phyloP scores from a whole-genome alignment of 2,113 vertebrate genomes.

The Bostrychus sinensis region DNA sequence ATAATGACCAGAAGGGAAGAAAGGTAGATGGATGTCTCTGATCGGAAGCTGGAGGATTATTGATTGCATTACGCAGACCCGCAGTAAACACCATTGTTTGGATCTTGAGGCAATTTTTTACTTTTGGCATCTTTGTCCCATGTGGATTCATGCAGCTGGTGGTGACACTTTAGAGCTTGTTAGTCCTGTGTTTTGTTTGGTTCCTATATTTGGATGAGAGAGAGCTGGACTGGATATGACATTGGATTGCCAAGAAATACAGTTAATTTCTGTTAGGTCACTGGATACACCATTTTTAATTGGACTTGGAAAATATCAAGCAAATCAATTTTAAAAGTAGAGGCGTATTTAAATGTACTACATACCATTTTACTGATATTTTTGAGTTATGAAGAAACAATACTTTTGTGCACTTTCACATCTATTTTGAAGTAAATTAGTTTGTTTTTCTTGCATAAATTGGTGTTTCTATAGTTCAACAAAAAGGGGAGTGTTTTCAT shows the following conservation, averaged over 20 bases:
- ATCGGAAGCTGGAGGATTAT: conserved; percentile 19
- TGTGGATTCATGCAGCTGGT: conserved; percentile 12
- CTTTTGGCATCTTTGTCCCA: conserved; percentile 22
- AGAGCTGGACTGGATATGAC: background rate
- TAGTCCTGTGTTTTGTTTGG: background rate
- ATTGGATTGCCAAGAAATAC: background rate
- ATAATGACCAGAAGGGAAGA: conserved; percentile 18
- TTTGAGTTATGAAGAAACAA: too few species aligned
- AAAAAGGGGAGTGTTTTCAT: too few species aligned
- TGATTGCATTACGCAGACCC: conserved; percentile 13
- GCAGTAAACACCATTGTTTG: conserved; percentile 13
- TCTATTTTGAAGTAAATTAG: too few species aligned
- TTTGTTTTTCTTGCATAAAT: too few species aligned
- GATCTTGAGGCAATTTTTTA: conserved; percentile 27
- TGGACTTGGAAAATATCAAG: too few species aligned
- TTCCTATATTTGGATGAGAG: background rate
- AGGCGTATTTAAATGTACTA: too few species aligned
- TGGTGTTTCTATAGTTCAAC: too few species aligned
- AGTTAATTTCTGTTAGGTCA: background rate
- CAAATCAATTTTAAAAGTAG: too few species aligned
- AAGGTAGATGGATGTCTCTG: conserved; percentile 26
- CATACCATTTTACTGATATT: too few species aligned
- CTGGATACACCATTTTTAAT: too few species aligned
- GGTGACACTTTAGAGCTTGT: background rate
- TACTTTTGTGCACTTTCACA: too few species aligned